These are phyloP conservation scores for Candoia aspera DNA, from an alignment of 2,113 vertebrate species.

Conservation along the genomic window DNA sequence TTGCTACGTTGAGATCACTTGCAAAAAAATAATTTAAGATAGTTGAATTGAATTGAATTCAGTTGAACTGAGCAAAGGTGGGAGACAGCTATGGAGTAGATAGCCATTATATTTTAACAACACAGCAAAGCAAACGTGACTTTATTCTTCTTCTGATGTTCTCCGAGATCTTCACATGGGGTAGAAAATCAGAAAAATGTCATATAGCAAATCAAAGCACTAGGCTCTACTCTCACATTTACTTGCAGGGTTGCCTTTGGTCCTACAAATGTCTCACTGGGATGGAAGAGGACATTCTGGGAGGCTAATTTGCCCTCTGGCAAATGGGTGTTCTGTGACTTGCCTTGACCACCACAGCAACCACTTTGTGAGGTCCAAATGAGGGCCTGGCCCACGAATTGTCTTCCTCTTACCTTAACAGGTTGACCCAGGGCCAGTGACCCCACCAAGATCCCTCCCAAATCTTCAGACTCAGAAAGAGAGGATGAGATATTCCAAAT, in stretches of 20 bases:
- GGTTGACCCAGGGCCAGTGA: not conserved
- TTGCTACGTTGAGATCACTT: not conserved
- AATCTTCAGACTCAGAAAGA: not conserved
- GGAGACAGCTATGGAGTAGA: not conserved
- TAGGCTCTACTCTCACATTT: not conserved
- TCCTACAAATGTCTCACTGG: not conserved
- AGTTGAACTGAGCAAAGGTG: not conserved
- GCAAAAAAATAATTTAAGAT: not conserved
- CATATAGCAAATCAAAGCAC: not conserved
- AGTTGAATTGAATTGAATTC: not conserved
- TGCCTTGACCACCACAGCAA: not conserved
- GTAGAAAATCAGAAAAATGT: not conserved
- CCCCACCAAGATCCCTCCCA: not conserved
- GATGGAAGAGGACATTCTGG: not conserved
- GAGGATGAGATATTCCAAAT: not conserved
- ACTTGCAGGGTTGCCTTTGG: not conserved
- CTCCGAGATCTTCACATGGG: not conserved
- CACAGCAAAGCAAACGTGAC: not conserved
- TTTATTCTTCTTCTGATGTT: not conserved
- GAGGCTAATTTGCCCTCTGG: not conserved
- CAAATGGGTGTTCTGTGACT: not conserved
- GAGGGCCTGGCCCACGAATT: not conserved
- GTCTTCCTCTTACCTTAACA: not conserved
- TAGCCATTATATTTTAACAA: not conserved
- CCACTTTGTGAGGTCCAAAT: not conserved